phyloP scores from a whole-genome alignment of 2,113 vertebrate genomes.

The Centropristis striata region DNA sequence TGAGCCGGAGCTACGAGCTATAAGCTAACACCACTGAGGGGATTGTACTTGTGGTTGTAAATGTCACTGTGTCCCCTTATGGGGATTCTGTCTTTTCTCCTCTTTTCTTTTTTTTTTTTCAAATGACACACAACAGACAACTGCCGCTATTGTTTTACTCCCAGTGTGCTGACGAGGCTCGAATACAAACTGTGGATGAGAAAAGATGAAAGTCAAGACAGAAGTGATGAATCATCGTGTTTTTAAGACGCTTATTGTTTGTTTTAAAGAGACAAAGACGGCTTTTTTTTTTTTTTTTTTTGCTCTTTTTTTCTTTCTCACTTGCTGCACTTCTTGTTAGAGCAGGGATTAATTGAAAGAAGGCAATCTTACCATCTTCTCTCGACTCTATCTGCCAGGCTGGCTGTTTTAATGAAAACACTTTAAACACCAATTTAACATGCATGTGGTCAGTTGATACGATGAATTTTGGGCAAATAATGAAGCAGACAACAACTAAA shows the following conservation, averaged over 20 bases:
- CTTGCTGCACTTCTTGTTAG: conserved; percentile 12
- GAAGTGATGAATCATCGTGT: conserved; percentile 55
- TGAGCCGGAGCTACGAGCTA: conserved; percentile 39
- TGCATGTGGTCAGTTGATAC: too few species aligned
- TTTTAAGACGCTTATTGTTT: conserved; percentile 52
- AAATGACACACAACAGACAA: conserved; percentile 22
- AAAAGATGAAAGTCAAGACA: conserved; percentile 42
- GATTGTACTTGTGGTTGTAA: conserved; percentile 66
- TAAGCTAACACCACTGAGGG: conserved; percentile 56
- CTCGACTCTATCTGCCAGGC: neutral
- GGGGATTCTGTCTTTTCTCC: conserved; percentile 2
- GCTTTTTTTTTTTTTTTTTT: neutral
- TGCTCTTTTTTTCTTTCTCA: too few species aligned
- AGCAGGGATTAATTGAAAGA: conserved; percentile 23
- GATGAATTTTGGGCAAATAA: too few species aligned
- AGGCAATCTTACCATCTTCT: neutral
- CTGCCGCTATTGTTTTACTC: conserved; percentile 41
- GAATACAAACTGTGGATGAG: conserved; percentile 32
- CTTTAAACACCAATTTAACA: too few species aligned
- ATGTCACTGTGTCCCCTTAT: conserved; percentile 60
- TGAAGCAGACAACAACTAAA: too few species aligned
- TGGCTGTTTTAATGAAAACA: conserved; percentile 4
- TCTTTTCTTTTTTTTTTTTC: neutral
- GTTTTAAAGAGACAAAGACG: conserved; percentile 6
- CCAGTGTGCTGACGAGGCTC: conserved; percentile 42